These are phyloP conservation scores for Drosophila ustulata DNA, from an alignment of 2,888 invertebrate genomes.

Conservation along the genomic window DNA sequence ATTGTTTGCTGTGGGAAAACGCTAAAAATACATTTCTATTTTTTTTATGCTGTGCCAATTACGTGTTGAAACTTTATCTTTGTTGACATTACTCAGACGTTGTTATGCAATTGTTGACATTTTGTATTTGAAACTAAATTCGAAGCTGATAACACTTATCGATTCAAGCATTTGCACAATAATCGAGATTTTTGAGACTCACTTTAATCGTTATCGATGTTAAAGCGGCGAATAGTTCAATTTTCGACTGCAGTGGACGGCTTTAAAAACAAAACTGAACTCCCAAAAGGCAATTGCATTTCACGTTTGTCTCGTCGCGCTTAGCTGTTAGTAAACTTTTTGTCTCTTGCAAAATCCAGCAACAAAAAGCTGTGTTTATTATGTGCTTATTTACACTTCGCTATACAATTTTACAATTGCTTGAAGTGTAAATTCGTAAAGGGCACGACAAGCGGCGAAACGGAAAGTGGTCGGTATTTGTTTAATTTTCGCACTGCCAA, in stretches of 20 bases:
- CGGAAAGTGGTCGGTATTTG: constrained; percentile 59
- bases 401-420: constrained; percentile 71
- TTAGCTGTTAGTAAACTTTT: constrained; percentile 35
- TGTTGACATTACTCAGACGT: background rate
- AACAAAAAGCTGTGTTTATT: constrained; percentile 59
- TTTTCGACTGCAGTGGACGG: constrained; percentile 59
- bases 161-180: background rate
- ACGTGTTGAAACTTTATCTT: constrained; percentile 4
- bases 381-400: constrained; percentile 68
- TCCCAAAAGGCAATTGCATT: constrained; percentile 49
- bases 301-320: constrained; percentile 29
- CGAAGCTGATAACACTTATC: background rate
- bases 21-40: constrained; percentile 9
- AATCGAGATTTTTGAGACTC: background rate
- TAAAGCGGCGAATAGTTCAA: constrained; percentile 3
- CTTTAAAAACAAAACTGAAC: constrained; percentile 66
- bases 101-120: background rate
- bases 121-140: background rate
- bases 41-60: constrained; percentile 15
- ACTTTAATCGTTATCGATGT: constrained; percentile 12
- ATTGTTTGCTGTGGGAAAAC: constrained; percentile 29
- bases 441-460: constrained; percentile 35
- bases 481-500: constrained; percentile 69
- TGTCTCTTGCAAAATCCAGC: constrained; percentile 60
- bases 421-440: constrained; percentile 76